These are phyloP conservation scores for Arbacia lixula DNA, from an alignment of 53 echinoderm and acorn worm genomes.

Conservation along the genomic window DNA sequence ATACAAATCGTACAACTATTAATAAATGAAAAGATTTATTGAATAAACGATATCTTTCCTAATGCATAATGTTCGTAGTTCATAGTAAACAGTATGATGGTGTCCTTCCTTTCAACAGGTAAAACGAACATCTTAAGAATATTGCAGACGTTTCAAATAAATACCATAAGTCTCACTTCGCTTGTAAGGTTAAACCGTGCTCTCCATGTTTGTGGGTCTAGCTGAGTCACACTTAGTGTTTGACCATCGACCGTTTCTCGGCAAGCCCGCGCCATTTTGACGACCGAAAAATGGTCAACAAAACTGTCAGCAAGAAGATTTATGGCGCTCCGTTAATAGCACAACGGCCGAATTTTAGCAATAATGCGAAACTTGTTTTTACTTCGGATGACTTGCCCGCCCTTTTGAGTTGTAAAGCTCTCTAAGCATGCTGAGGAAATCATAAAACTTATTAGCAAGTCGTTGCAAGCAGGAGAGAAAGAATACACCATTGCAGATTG, in stretches of 20 bases:
- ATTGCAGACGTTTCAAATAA: no score
- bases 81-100: no score
- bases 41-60: no score
- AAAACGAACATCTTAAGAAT: no score
- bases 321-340: constrained; percentile 22
- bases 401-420: constrained; percentile 31
- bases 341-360: constrained; percentile 32
- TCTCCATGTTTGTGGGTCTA: no score
- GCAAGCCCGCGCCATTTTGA: constrained; percentile 23
- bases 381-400: background rate
- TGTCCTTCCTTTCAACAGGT: no score
- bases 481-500: no score
- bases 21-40: no score
- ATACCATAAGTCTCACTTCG: no score
- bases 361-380: constrained; percentile 25
- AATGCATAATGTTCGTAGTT: no score
- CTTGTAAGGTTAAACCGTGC: no score
- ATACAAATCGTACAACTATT: no score
- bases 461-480: background rate
- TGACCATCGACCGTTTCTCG: constrained; percentile 3
- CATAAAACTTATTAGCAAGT: constrained; percentile 50
- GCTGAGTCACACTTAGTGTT: constrained; percentile 6
- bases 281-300: constrained; percentile 50
- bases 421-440: constrained; percentile 3
- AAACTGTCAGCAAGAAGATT: constrained; percentile 37